Evolutionary conservation across 2,888 invertebrate genomes (phyloP).

Genomic region (Tricholauxania praeusta): DNA sequence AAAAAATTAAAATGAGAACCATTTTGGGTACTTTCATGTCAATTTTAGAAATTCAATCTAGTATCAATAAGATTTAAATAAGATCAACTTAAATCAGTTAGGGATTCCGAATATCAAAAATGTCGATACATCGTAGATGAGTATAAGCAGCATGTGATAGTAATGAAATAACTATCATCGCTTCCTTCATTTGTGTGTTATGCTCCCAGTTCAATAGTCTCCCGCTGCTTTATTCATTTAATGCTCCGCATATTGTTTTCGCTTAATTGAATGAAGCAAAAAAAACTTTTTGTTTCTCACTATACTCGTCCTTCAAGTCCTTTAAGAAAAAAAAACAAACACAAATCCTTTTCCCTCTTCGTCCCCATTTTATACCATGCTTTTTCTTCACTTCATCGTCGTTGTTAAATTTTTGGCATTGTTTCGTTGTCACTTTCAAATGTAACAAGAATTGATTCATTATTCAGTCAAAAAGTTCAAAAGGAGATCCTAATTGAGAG

Average conservation of each 20-base stretch:
- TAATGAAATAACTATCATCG: neutral
- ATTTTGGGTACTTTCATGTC: too few species aligned
- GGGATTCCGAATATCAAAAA: too few species aligned
- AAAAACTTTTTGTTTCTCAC: neutral
- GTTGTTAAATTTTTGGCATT: neutral
- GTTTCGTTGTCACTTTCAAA: neutral
- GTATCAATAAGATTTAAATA: too few species aligned
- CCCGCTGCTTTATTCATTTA: conserved; percentile 12
- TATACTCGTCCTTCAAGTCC: neutral
- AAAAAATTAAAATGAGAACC: too few species aligned
- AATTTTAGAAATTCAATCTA: too few species aligned
- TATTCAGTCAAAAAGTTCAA: conserved; percentile 27
- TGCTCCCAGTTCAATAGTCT: neutral
- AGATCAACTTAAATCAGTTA: too few species aligned
- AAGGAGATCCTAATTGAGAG: conserved; percentile 11
- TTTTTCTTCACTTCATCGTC: neutral
- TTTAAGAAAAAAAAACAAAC: too few species aligned
- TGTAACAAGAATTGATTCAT: conserved; percentile 19
- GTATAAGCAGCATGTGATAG: too few species aligned
- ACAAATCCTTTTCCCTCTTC: neutral
- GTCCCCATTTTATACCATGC: neutral
- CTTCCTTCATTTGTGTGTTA: neutral
- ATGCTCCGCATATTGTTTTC: conserved; percentile 21
- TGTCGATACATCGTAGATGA: too few species aligned
- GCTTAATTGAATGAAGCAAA: conserved; percentile 27